A percentile compares a stretch with the other conserved stretches of the same genome.
Conservation (phyloP, 2,888 invertebrate species). For the Panorpa germanica region DNA sequence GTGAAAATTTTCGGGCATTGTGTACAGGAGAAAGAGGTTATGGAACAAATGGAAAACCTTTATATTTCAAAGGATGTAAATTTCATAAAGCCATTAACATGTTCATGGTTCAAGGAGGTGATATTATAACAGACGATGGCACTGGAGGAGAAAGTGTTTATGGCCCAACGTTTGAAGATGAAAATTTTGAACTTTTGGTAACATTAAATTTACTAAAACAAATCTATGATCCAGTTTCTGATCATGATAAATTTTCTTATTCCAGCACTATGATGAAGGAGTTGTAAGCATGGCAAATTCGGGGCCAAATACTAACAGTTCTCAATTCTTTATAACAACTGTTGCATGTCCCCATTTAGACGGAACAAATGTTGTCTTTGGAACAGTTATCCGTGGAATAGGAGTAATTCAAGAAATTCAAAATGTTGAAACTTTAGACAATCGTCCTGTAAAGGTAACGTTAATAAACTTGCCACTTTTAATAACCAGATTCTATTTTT, state of each 20-base stretch:
- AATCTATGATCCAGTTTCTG: slow-evolving; percentile 1
- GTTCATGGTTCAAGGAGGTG: slow-evolving; percentile 80
- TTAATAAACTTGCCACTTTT: background rate
- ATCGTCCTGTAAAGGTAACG: slow-evolving; percentile 38
- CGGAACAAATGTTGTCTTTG: slow-evolving; percentile 66
- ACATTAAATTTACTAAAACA: slow-evolving; percentile 12
- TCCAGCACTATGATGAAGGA: slow-evolving; percentile 28
- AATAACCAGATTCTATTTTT: slow-evolving; percentile 2
- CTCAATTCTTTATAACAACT: slow-evolving; percentile 85
- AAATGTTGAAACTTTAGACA: slow-evolving; percentile 33
- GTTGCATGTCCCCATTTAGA: slow-evolving; percentile 59
- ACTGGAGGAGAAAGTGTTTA: slow-evolving; percentile 89
- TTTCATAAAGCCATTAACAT: slow-evolving; percentile 75
- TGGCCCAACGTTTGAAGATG: slow-evolving; percentile 76
- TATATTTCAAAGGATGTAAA: slow-evolving; percentile 66
- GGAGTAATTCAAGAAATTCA: slow-evolving; percentile 54
- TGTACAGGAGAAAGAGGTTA: slow-evolving; percentile 82
- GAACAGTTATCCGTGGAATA: slow-evolving; percentile 57
- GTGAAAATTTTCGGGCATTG: slow-evolving; percentile 78
- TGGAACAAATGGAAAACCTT: slow-evolving; percentile 44
- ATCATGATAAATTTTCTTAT: slow-evolving; percentile 5
- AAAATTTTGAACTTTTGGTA: slow-evolving; percentile 55
- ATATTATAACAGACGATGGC: slow-evolving; percentile 62
- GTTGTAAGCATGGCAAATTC: slow-evolving; percentile 64
- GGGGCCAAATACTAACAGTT: slow-evolving; percentile 74